A percentile compares a stretch with the other conserved stretches of the same genome.
Conservation (phyloP, 2,888 invertebrate genomes). For the Cephus pulcher region DNA sequence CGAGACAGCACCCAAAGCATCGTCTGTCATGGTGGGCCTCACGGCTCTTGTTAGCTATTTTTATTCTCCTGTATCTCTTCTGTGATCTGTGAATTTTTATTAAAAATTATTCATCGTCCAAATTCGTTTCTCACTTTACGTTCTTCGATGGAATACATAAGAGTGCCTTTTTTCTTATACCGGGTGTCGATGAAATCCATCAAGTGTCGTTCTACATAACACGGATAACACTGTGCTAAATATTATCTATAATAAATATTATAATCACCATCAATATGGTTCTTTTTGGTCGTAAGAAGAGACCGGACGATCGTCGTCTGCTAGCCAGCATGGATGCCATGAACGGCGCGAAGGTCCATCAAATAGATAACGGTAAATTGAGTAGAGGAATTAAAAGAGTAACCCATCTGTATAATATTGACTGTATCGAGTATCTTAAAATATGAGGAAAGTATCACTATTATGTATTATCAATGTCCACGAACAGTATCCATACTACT, state of each 20-base stretch:
- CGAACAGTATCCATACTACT: not conserved
- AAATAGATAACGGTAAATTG: slow-evolving; percentile 61
- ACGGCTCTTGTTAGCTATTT: not conserved
- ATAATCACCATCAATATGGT: slow-evolving; percentile 45
- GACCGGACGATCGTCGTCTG: slow-evolving; percentile 56
- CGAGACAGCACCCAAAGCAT: not conserved
- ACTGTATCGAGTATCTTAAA: not conserved
- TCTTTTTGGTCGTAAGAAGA: slow-evolving; percentile 59
- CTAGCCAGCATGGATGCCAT: slow-evolving; percentile 59
- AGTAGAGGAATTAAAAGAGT: not conserved
- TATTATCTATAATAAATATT: not conserved
- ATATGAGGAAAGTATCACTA: not conserved
- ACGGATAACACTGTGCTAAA: not conserved
- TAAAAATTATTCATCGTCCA: not conserved
- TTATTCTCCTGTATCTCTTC: not conserved
- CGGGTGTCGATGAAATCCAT: not conserved
- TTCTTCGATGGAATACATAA: not conserved
- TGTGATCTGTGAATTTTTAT: not conserved
- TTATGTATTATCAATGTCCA: not conserved
- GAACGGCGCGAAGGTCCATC: slow-evolving; percentile 52
- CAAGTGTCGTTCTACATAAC: not conserved
- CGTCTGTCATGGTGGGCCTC: not conserved
- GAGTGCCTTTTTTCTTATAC: not conserved
- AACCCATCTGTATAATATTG: not conserved
- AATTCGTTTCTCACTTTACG: not conserved